These are phyloP conservation scores for Brachystomella parvula DNA, from an alignment of 1,140 invertebrate species.

Conservation along the genomic window DNA sequence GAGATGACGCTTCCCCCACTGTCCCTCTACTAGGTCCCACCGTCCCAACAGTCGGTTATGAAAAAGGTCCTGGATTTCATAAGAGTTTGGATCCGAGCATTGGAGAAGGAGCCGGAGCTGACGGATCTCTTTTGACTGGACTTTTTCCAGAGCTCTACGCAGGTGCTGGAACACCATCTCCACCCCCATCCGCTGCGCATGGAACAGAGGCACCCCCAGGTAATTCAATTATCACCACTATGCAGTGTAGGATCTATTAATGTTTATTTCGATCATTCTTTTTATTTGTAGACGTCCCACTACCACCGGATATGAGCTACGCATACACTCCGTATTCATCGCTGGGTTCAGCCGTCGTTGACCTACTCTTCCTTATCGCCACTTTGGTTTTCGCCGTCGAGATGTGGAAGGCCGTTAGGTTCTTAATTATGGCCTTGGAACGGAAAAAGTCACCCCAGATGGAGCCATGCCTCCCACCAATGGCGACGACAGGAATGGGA, in stretches of 20 bases:
- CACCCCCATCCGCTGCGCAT: not conserved
- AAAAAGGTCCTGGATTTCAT: conserved; percentile 23
- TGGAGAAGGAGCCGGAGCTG: conserved; percentile 19
- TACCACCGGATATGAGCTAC: conserved; percentile 23
- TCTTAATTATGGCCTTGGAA: too few species aligned
- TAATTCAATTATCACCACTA: not conserved
- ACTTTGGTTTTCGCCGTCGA: conserved; percentile 35
- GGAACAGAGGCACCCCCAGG: not conserved
- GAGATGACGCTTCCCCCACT: not conserved
- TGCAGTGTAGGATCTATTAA: not conserved
- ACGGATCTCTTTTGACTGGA: conserved; percentile 3
- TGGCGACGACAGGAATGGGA: too few species aligned
- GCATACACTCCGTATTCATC: conserved; percentile 28
- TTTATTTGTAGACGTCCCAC: not conserved
- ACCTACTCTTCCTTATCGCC: conserved; percentile 33
- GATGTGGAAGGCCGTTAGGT: conserved; percentile 29
- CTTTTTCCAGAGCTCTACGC: not conserved
- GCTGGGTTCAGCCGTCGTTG: conserved; percentile 30
- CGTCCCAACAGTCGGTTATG: not conserved
- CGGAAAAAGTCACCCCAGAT: too few species aligned
- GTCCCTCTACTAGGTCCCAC: not conserved
- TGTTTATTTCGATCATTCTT: not conserved
- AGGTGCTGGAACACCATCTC: not conserved
- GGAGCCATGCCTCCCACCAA: too few species aligned
- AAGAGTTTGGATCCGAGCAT: conserved; percentile 20